These are phyloP conservation scores for Poecilia velifera DNA, from an alignment of 2,797 vertebrate genomes.

Conservation along the genomic window DNA sequence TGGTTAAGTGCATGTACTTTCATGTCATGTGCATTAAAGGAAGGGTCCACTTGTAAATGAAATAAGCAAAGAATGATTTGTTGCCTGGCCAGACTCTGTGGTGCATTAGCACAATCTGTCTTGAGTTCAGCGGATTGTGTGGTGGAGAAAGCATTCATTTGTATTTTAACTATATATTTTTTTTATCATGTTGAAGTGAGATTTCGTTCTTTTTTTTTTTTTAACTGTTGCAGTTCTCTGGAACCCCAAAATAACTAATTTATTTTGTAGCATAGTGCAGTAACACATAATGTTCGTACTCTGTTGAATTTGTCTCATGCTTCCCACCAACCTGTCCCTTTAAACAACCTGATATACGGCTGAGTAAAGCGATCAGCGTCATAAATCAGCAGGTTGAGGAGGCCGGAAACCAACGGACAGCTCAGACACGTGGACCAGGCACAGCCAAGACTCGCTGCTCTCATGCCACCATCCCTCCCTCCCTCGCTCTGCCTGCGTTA, in stretches of 20 bases:
- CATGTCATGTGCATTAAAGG: neutral
- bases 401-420: conserved; percentile 64
- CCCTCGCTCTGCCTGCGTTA: conserved; percentile 16
- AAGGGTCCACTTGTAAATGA: neutral
- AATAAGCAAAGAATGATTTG: neutral
- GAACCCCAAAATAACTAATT: neutral
- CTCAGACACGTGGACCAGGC: conserved; percentile 65
- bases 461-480: conserved; percentile 31
- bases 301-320: neutral
- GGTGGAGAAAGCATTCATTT: neutral
- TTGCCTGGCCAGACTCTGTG: neutral
- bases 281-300: neutral
- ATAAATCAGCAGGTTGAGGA: conserved; percentile 62
- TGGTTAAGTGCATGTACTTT: neutral
- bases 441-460: conserved; percentile 64
- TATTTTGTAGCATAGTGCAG: neutral
- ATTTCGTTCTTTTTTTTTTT: too few relatives aligned
- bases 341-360: conserved; percentile 10
- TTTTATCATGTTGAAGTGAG: neutral
- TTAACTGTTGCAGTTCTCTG: neutral
- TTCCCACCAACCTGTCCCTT: neutral
- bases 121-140: neutral
- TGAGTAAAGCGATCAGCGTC: conserved; percentile 27
- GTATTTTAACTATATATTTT: neutral
- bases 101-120: neutral